Base-by-base conservation (phyloP, 2,797 vertebrate species). In the Xenopus petersii region DNA sequence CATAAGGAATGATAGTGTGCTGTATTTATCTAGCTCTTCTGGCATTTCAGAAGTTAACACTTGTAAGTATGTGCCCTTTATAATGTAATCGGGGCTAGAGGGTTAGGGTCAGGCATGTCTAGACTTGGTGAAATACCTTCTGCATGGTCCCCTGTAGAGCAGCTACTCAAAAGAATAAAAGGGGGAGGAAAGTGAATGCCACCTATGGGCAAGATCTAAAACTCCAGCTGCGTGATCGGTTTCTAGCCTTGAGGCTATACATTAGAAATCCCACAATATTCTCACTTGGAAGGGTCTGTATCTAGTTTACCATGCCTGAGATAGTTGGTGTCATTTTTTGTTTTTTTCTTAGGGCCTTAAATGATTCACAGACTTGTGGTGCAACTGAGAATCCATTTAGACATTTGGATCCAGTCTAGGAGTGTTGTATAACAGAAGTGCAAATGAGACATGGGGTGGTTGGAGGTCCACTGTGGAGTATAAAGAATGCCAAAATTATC, bases 81-180 rank as follows among this genome's bases (percentile, higher is more conserved):
- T 64, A 76, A 54, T 17, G 54, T 66, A 63, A n/a, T 68, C 9
- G 8, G 42, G 42, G 46, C 26, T 54, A 47, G 6, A 16, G 54
- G 54, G 54, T 56, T 17, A 62, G 64, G 67, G 67, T 46, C 67
- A 58, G 47, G 24, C 75, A 56, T 77, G 75, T 77, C 75, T 77
- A 77, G 75, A 77, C 75, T 71, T 72, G 70, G 71, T 77, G 75
- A 70, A 77, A 77, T 77, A 73, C 70, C 75, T 68, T 70, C 68
- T 77, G 73, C 70, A 73, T 56, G 70, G 75, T 68, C 59, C 75
- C 75, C 75, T 51, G 65, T 77, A 67, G 75, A 72, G 75, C 16
- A 55, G 15, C 54, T 21, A 33, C 70, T 77, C 54, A 47, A 70
- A 67, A 67, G 75, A 67, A 73, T 66, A 72, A 68, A 77, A 64